Evolutionary conservation across 2,888 invertebrate species (phyloP).

Genomic region (Brachyptera putata): DNA sequence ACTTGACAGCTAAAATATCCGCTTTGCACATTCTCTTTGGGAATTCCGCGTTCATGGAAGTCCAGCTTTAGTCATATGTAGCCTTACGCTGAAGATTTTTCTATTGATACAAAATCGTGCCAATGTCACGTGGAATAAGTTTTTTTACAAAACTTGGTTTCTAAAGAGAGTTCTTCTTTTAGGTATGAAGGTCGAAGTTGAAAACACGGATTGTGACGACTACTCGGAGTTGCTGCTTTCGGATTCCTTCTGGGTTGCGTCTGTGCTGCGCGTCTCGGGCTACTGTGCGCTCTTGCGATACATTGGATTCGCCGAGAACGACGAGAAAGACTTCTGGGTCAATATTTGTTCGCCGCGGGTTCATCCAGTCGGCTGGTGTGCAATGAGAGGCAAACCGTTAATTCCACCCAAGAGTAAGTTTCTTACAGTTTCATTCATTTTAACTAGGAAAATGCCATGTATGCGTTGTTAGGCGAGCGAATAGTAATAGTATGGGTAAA

Average conservation of each 20-base stretch:
- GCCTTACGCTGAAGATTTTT: too few relatives aligned
- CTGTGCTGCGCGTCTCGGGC: slow-evolving; percentile 74
- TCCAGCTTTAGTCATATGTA: too few relatives aligned
- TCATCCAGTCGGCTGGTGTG: slow-evolving; percentile 98
- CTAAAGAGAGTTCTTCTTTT: too few relatives aligned
- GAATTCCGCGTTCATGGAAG: too few relatives aligned
- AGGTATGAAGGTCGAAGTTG: slow-evolving; percentile 83
- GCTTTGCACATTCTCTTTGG: too few relatives aligned
- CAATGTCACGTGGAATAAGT: too few relatives aligned
- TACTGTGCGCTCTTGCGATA: slow-evolving; percentile 61
- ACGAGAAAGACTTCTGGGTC: slow-evolving; percentile 93
- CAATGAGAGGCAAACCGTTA: slow-evolving; percentile 87
- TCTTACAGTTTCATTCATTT: background rate
- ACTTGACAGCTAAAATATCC: too few relatives aligned
- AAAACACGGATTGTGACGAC: slow-evolving; percentile 83
- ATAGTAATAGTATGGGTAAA: too few relatives aligned
- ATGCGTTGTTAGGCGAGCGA: too few relatives aligned
- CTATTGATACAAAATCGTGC: too few relatives aligned
- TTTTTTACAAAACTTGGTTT: too few relatives aligned
- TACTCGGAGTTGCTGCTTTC: slow-evolving; percentile 65
- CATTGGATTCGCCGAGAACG: slow-evolving; percentile 88
- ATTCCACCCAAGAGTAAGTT: slow-evolving; percentile 81
- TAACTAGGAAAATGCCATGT: too few relatives aligned
- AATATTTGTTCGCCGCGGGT: slow-evolving; percentile 90
- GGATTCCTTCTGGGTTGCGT: slow-evolving; percentile 95